Evolutionary conservation across 2,888 invertebrate species (phyloP), one percentile per base, ranked within the genome.

Genomic region (Drosophila tripunctata): DNA sequence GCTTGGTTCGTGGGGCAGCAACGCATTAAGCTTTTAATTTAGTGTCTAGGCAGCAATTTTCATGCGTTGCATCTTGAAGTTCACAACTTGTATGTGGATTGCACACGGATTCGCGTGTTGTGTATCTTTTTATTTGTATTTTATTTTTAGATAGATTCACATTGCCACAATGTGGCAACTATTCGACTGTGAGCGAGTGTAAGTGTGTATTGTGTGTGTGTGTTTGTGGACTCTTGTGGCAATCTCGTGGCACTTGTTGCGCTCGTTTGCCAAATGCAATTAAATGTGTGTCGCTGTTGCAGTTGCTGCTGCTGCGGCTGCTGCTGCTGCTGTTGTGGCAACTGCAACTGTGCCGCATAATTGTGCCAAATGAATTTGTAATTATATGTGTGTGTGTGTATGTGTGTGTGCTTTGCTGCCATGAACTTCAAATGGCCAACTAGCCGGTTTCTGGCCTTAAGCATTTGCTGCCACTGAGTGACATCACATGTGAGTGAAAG

Each of bases 281-380:
- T 84, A 83, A 84, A 83, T 84, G 83, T 70, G 71, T 82, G 88
- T 78, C 85, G 80, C 64, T 58, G 41, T 30, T 27, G 61, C 50
- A 52, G 43, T 35, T 7, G 48, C 7, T 50, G 45, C 41, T 12
- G 48, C 22, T 33, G 61, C 38, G 19, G 43, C 22, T 43, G 47
- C 40, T 19, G 51, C 12, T 52, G 56, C 17, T 17, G 45, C 40
- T 57, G 44, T 58, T n/a, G 75, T 62, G 47, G 52, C 65, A 43
- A 43, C 52, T 40, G 66, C 83, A 76, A 65, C 67, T 71, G 78
- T 87, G 78, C 76, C 76, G 82, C 85, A 81, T 84, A 88, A 84
- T 84, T 86, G 87, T 86, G 84, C 80, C 84, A 84, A 88, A 88
- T 83, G 81, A 86, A 88, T 83, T 88, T 86, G 83, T 87, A 83